These are phyloP conservation scores for Aspiorhynchus laticeps DNA, from an alignment of 2,113 vertebrate genomes.

Conservation along the genomic window DNA sequence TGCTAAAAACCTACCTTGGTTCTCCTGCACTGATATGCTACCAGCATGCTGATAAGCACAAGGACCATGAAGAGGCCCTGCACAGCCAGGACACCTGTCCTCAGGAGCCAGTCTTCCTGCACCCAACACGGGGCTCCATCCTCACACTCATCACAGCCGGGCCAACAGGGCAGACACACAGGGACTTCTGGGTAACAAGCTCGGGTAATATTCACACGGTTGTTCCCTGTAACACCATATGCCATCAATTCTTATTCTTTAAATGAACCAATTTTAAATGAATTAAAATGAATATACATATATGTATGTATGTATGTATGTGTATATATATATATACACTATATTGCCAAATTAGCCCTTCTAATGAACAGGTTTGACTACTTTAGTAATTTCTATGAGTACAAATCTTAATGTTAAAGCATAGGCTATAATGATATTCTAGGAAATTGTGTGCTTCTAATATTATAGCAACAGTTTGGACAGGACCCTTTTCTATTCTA, in stretches of 20 bases:
- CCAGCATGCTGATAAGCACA: conserved; percentile 90
- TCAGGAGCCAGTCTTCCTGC: conserved; percentile 80
- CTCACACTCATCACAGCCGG: conserved; percentile 82
- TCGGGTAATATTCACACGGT: conserved; percentile 29
- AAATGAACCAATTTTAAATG: neutral
- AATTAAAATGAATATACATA: no score
- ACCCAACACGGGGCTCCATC: conserved; percentile 83
- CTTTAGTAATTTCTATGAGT: no score
- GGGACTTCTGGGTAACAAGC: conserved; percentile 71
- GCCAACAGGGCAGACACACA: conserved; percentile 83
- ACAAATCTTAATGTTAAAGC: no score
- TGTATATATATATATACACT: no score
- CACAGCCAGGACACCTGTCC: conserved; percentile 77
- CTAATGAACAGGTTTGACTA: no score
- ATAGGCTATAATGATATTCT: no score
- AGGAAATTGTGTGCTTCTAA: no score
- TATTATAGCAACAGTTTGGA: no score
- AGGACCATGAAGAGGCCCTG: conserved; percentile 90
- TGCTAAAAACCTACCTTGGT: conserved; percentile 79
- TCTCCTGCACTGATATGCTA: conserved; percentile 81
- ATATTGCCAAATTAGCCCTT: no score
- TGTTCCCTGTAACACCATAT: conserved; percentile 55
- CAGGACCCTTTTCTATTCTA: no score
- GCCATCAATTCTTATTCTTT: neutral
- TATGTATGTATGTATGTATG: no score